Evolutionary conservation across 2,888 invertebrate species (phyloP), one percentile per base, ranked within the genome.

Genomic region (Oscheius sp.): DNA sequence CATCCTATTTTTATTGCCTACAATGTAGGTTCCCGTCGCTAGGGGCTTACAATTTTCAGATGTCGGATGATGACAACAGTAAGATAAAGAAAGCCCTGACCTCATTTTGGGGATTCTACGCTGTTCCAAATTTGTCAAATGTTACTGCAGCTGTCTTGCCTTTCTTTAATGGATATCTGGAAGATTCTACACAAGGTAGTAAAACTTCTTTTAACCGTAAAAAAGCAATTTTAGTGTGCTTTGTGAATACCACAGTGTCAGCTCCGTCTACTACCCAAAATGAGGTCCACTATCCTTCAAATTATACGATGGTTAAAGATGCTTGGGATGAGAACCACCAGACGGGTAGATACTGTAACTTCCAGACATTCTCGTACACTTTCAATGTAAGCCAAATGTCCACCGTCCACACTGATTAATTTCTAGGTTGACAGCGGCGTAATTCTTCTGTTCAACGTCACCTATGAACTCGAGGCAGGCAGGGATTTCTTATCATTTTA

Each of bases 1-100:
- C 63, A 63, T 45, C 63, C 63, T 6, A 43, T 46, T 18, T 63
- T 63, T 2, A 63, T 63, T 5, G 63, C 63, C 5, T 63, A 63
- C 45, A 23, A 23, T 12, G 63, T 46, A 2, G 21, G 43, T 21
- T 43, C 9, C 16, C 21, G 3, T 9, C 6, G 18, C 12, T 23
- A 23, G n/a, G n/a, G n/a, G n/a, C n/a, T n/a, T n/a, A n/a, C n/a
- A n/a, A n/a, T 18, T 45, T 25, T 43, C 27, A 45, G 46, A 43
- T 63, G 25, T 13, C 2, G 7, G 43, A 43, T 9, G 2, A 18
- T 9, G n/a, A 45, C 16, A 13, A 1, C 6, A 45, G 16, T 45
- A 12, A 2, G 3, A 18, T 63, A 21, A 63, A 45, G 2, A 12
- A 9, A 1, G 23, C 43, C 13, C 21, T 61, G 61, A 2, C 2